Evolutionary conservation across 30 jellyfish, hydroid and myxozoan genomes (phyloP).

Genomic region (Hydractinia symbiolongicarpus): DNA sequence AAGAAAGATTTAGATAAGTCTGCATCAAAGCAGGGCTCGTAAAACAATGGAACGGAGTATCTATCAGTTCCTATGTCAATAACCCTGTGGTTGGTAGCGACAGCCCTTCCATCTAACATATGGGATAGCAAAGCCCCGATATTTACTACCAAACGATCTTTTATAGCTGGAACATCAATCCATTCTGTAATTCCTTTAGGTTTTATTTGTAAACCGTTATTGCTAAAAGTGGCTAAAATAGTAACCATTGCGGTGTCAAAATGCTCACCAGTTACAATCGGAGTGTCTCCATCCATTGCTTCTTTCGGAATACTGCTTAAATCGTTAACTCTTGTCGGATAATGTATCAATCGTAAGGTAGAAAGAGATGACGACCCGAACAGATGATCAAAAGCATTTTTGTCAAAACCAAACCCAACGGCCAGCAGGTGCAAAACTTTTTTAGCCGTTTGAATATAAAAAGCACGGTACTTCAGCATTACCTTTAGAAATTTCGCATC

Average conservation of each 20-base stretch:
- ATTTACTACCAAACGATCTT: constrained; percentile 46
- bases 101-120: constrained; percentile 38
- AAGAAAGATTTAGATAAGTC: constrained; percentile 55
- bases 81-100: constrained; percentile 76
- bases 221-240: constrained; percentile 54
- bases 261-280: constrained; percentile 75
- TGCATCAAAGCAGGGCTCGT: constrained; percentile 64
- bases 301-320: constrained; percentile 45
- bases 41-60: constrained; percentile 67
- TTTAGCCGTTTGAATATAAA: constrained; percentile 27
- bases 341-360: constrained; percentile 62
- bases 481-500: constrained; percentile 30
- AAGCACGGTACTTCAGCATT: constrained; percentile 29
- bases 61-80: constrained; percentile 63
- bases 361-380: constrained; percentile 46
- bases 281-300: constrained; percentile 55
- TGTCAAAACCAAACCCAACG: constrained; percentile 53
- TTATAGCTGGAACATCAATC: constrained; percentile 60
- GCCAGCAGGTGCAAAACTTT: constrained; percentile 44
- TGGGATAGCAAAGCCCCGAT: constrained; percentile 45
- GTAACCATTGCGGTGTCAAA: constrained; percentile 52
- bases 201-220: constrained; percentile 61
- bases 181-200: constrained; percentile 49
- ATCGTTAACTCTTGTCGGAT: constrained; percentile 51
- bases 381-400: constrained; percentile 25